Evolutionary conservation across 2,113 vertebrate genomes (phyloP).

Genomic region (Cavia porcellus): DNA sequence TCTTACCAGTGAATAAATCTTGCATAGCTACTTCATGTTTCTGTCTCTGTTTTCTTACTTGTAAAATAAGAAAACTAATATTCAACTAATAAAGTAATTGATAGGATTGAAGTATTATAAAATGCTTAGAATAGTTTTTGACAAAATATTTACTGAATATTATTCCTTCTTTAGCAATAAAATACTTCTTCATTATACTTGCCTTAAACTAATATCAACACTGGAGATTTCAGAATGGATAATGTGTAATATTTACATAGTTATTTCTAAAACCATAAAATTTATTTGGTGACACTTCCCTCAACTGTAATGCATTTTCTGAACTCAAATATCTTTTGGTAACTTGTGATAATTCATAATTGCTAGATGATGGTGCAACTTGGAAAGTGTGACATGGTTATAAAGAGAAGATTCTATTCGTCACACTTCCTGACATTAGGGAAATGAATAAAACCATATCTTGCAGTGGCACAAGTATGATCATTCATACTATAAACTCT

Average conservation of each 20-base stretch:
- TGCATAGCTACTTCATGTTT: neutral
- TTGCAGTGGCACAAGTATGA: neutral
- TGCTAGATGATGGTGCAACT: neutral
- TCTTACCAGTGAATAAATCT: neutral
- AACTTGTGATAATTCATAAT: conserved; percentile 13
- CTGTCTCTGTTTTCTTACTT: neutral
- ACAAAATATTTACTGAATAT: neutral
- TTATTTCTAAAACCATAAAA: neutral
- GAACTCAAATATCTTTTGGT: neutral
- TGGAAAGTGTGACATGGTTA: neutral
- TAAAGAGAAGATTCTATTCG: neutral
- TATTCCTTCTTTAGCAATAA: neutral
- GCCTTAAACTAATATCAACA: neutral
- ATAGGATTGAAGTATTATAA: neutral
- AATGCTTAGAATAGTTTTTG: neutral
- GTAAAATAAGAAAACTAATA: neutral
- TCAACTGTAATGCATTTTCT: neutral
- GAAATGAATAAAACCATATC: conserved; percentile 24
- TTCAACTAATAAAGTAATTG: neutral
- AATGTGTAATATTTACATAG: neutral
- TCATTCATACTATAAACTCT: neutral
- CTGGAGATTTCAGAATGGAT: conserved; percentile 23
- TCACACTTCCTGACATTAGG: neutral
- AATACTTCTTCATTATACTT: neutral
- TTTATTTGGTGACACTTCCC: neutral